Conservation (phyloP, 2,113 vertebrate genomes). For the Prionailurus bengalensis region DNA sequence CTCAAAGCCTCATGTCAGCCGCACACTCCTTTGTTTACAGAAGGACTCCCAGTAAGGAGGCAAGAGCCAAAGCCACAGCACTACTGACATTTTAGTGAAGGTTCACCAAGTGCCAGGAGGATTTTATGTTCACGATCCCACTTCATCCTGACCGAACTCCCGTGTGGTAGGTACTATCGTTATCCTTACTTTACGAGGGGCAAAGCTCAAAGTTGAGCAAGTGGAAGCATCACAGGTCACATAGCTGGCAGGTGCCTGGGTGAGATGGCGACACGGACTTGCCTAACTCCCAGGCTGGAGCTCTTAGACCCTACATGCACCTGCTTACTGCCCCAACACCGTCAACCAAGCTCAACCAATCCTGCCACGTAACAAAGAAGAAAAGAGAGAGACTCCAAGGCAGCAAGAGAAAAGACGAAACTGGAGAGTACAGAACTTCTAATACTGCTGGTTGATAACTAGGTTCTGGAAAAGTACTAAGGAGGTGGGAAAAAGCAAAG, state of each 20-base stretch:
- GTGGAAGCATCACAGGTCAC: not conserved
- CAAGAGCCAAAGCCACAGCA: not conserved
- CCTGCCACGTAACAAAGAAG: not conserved
- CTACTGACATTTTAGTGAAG: not conserved
- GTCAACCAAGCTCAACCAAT: not conserved
- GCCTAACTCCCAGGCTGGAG: not conserved
- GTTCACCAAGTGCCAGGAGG: not conserved
- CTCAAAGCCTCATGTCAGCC: not conserved
- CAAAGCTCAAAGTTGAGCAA: not conserved
- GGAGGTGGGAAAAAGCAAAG: not conserved
- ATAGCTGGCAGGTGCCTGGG: not conserved
- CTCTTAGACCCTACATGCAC: not conserved
- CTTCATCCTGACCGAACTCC: not conserved
- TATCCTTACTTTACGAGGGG: not conserved
- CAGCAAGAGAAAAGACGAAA: not conserved
- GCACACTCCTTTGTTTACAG: not conserved
- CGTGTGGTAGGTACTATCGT: not conserved
- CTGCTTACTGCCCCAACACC: not conserved
- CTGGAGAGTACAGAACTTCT: fast-evolving
- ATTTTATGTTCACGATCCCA: not conserved
- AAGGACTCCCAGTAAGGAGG: not conserved
- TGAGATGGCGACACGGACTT: not conserved
- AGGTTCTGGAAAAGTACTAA: not conserved
- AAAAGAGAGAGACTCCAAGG: not conserved
- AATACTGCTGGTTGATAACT: too few relatives aligned